These are phyloP conservation scores for Blennius ocellaris DNA, from an alignment of 2,113 vertebrate species.

Conservation along the genomic window DNA sequence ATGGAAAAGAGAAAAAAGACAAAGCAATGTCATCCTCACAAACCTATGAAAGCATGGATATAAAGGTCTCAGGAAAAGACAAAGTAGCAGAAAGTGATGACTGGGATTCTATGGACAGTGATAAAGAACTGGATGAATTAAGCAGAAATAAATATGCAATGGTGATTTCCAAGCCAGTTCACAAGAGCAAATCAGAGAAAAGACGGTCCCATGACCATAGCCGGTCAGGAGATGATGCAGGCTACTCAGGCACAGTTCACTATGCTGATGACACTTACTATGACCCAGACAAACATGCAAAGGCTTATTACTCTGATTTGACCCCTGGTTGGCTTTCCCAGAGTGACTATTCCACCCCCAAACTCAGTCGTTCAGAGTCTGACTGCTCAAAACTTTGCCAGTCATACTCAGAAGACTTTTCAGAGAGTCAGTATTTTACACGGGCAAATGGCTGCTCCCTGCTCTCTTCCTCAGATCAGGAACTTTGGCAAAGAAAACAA, in stretches of 20 bases:
- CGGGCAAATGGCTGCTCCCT: slow-evolving; percentile 92
- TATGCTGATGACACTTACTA: slow-evolving; percentile 84
- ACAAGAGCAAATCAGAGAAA: slow-evolving; percentile 85
- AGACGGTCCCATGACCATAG: slow-evolving; percentile 84
- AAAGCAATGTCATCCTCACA: slow-evolving; percentile 92
- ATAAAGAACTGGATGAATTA: slow-evolving; percentile 92
- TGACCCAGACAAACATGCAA: slow-evolving; percentile 85
- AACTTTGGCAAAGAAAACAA: slow-evolving; percentile 95
- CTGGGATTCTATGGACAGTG: slow-evolving; percentile 94
- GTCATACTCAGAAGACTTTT: slow-evolving; percentile 97
- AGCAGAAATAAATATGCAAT: slow-evolving; percentile 92
- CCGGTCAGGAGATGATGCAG: slow-evolving; percentile 78
- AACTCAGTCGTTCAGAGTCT: slow-evolving; percentile 96
- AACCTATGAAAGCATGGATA: slow-evolving; percentile 98
- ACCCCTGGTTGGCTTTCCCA: slow-evolving; percentile 93
- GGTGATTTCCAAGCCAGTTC: slow-evolving; percentile 87
- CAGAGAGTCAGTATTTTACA: slow-evolving; percentile 92
- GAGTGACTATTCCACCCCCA: slow-evolving; percentile 92
- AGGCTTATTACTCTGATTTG: slow-evolving; percentile 86
- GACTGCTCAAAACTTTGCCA: slow-evolving; percentile 98
- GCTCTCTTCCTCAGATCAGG: slow-evolving; percentile 94
- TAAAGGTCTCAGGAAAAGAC: slow-evolving; percentile 88
- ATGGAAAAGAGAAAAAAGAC: slow-evolving; percentile 91
- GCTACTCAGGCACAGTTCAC: slow-evolving; percentile 84
- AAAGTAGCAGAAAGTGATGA: slow-evolving; percentile 86